Base-by-base conservation (phyloP, 2,797 vertebrate species). In the Phyllotis vaccarum region DNA sequence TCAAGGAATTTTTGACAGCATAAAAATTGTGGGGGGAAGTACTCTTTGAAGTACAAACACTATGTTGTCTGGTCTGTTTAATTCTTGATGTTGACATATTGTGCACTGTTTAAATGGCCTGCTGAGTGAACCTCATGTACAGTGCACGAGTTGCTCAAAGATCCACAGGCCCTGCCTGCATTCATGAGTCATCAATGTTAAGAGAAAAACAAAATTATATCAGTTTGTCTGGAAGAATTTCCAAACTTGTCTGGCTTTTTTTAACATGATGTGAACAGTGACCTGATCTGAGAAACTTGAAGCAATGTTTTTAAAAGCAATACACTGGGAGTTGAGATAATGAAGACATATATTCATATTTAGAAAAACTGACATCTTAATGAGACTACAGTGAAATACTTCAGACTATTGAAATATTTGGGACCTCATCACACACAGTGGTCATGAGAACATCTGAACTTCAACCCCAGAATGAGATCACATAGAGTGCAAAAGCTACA, bases 181-280 rank as follows among this genome's bases (percentile, higher is more conserved):
- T 34, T 74, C 16, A 68, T 96, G 91, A 95, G 62, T 95, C 93
- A 97, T 43, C 21, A 64, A 19, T 22, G 6, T 21, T 79, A 70
- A 31, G 79, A 60, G 97, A 96, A 93, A 91, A 76, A n/a, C 21
- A 68, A 68, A 46, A 46, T 8, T 40, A 16, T 12, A 87, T 90
- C 27, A 62, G 46, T 93, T 96, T 95, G 58, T 93, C 95, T 93
- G 70, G 62, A 96, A 98, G 78, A 95, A 95, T 97, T 97, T 97
- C 76, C 87, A 97, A 90, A 86, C 40, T 95, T 93, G 72, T 97
- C 95, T 97, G 49, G 70, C 83, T 95, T 43, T 64, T 81, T 79
- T 80, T 88, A 81, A 78, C 19, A 46, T 94, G 89, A 96, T 95
- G 19, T 46, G 90, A 97, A 91, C 13, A 91, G 24, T 75, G 31